Base-by-base conservation (phyloP, 2,888 invertebrate genomes). In the Erebia palarica region DNA sequence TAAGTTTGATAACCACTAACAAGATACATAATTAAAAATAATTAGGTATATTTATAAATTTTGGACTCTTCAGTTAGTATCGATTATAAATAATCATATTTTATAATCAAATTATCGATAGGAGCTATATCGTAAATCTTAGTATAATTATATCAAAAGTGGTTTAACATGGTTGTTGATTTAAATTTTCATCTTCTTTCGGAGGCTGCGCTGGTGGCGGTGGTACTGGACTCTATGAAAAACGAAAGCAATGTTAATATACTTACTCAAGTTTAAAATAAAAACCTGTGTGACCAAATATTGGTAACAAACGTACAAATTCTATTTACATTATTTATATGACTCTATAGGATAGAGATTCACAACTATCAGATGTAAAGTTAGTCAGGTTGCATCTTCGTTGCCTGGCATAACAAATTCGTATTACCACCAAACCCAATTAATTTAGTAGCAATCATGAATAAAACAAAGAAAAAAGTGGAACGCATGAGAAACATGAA, bases 171-270 rank as follows among this genome's bases (percentile, higher is more conserved):
- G 94, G 94, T 84, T 95, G 95, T 84, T 95, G 95, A 91, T 96
- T 96, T 91, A 96, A 94, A 93, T 96, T 96, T 87, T 96, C 96
- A 86, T 96, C 96, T 80, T 96, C 94, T 82, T 95, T 95, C 84
- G 95, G 95, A 83, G 91, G 91, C 86, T 92, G 94, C 86, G 89
- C 88, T 81, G 88, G 87, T 80, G 93, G 87, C 80, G 93, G 94
- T 84, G 96, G 96, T 85, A 95, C 91, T 82, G 96, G 96, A 92
- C 95, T 96, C 96, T 96, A 94, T 74, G 80, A 78, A 78, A 90
- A 88, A 88, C 87, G 68, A 73, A 58, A 73, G 58, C 49, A 65
- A 61, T 14, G 68, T 70, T 36, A 36, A 5, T 36, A 36, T 7
- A 27, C 27, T 21, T 67, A 49, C 16, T 36, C 67, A 47, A 68